Evolutionary conservation across 2,113 vertebrate genomes (phyloP), one percentile per base, ranked within the genome.

Genomic region (Heterocephalus glaber): DNA sequence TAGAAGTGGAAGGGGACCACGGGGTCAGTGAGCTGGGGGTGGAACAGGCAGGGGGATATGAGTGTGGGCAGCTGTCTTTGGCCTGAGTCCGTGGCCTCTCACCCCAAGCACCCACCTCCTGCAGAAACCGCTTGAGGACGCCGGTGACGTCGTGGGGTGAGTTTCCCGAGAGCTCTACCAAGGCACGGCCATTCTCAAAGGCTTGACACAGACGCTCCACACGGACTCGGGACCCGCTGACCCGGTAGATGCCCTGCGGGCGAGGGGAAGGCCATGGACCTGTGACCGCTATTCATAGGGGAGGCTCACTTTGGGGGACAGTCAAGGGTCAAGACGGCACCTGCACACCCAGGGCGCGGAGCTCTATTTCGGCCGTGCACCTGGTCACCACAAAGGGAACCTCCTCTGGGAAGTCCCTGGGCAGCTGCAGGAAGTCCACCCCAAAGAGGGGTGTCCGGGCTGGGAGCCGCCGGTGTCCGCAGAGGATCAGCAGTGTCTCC

Each of bases 121-220:
- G 99, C 79, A 99, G 99, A 98, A 99, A 99, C 84, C 99, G 98
- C 97, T 99, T 99, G 28, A 99, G 99, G 79, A 99, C 98, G 0
- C 99, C 98, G 0, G 99, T 99, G 98, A 99, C 98, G 77, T 99
- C 99, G 3, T 99, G 99, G 1, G 99, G 99, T 0, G 99, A 99
- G 90, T 98, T 98, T 49, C 99, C 99, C 0, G 99, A 99, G 41
- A 99, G 98, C 83, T 99, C 99, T 94, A 99, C 99, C 94, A 99
- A 97, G 0, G 98, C 98, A 90, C 98, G 98, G 2, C 99, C 99
- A 0, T 96, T 98, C 97, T 99, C 99, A 1, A 99, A 99, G 2
- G 99, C 99, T 93, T 99, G 99, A 93, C 99, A 99, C 66, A 99
- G 98, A 95, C 99, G 99, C 38, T 99, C 99, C 95, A 99, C 98